phyloP scores from a whole-genome alignment of 2,888 invertebrate species.

The Ophioninae sp. region DNA sequence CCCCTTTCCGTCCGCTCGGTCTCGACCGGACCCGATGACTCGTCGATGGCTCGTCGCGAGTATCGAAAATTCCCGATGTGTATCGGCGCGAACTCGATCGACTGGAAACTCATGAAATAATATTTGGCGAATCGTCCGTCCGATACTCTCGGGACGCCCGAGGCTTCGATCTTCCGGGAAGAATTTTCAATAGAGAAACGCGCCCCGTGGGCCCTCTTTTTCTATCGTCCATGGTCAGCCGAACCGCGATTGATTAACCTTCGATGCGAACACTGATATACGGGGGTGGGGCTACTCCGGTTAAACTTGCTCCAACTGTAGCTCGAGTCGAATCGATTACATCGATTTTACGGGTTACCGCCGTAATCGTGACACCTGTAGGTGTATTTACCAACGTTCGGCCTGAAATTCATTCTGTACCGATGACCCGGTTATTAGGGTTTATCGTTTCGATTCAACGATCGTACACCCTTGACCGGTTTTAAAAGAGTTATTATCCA shows the following conservation, averaged over 20 bases:
- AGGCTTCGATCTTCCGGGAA: neutral
- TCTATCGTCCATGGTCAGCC: neutral
- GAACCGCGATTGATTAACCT: constrained; percentile 12
- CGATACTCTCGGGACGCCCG: neutral
- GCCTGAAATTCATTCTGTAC: too few relatives aligned
- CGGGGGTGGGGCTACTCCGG: neutral
- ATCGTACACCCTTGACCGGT: too few relatives aligned
- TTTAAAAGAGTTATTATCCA: too few relatives aligned
- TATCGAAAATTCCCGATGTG: neutral
- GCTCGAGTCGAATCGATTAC: constrained; percentile 11
- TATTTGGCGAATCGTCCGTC: constrained; percentile 2
- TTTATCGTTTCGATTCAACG: too few relatives aligned
- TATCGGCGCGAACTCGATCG: neutral
- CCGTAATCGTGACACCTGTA: neutral
- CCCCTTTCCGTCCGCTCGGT: neutral
- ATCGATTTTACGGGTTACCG: constrained; percentile 13
- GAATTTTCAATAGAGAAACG: neutral
- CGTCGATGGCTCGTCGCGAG: neutral
- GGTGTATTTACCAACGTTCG: too few relatives aligned
- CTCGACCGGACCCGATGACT: neutral
- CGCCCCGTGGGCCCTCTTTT: constrained; percentile 8
- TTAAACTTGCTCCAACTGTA: neutral
- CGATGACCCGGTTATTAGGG: too few relatives aligned
- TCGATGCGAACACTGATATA: too few relatives aligned
- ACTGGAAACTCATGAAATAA: constrained; percentile 19